A percentile compares a stretch with the other conserved stretches of the same genome.
These are phyloP conservation scores for Myrmophylax atrothorax DNA, from an alignment of 2,113 vertebrate species.

Conservation along the genomic window DNA sequence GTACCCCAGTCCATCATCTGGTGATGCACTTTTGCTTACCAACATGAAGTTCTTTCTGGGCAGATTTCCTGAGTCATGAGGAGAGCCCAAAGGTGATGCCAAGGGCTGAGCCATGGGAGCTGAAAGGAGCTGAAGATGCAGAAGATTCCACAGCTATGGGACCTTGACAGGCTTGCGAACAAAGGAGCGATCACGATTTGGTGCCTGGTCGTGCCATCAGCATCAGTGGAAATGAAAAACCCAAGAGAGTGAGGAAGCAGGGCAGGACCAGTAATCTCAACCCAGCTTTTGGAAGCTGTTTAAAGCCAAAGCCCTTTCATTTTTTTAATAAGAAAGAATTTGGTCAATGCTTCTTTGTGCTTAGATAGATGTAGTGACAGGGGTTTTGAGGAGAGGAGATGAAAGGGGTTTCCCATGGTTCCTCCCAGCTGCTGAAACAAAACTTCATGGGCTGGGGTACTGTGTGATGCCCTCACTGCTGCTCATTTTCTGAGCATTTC, in stretches of 20 bases:
- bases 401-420: fast-evolving
- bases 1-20: background rate
- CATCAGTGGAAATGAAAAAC: background rate
- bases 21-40: background rate
- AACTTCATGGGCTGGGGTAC: background rate
- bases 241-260: fast-evolving
- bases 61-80: background rate
- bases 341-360: background rate
- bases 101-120: background rate
- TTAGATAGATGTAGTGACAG: background rate
- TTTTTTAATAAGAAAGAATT: background rate
- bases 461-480: fast-evolving
- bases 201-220: fast-evolving
- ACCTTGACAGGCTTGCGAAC: fast-evolving
- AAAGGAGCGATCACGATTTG: fast-evolving
- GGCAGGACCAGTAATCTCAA: background rate
- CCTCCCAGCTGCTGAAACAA: background rate
- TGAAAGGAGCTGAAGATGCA: background rate
- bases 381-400: background rate
- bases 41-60: background rate
- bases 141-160: background rate
- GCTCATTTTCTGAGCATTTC: background rate
- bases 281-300: background rate
- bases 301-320: background rate
- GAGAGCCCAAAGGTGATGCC: background rate